These are phyloP conservation scores for Synanthedon myopaeformis DNA, from an alignment of 2,888 invertebrate species.

Conservation along the genomic window DNA sequence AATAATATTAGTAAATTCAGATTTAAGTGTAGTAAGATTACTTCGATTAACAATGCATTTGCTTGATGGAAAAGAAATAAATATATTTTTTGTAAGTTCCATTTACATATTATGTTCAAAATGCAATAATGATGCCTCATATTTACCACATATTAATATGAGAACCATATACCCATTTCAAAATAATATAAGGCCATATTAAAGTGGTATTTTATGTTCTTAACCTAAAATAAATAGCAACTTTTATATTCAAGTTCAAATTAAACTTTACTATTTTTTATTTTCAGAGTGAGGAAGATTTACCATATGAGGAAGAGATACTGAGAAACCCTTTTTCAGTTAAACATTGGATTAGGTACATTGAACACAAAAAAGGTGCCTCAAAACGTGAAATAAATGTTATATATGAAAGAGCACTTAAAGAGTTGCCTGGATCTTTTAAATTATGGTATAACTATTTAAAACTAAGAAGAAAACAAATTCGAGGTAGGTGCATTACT, in stretches of 20 bases:
- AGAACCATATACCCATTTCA: neutral
- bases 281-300: conserved; percentile 89
- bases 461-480: conserved; percentile 84
- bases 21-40: no score
- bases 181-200: neutral
- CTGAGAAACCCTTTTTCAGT: conserved; percentile 96
- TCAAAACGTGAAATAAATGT: conserved; percentile 87
- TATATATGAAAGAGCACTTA: conserved; percentile 95
- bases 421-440: conserved; percentile 97
- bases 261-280: neutral
- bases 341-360: conserved; percentile 97
- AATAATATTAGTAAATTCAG: no score
- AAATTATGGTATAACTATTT: conserved; percentile 98
- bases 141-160: neutral
- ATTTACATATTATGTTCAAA: no score
- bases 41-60: conserved; percentile 35
- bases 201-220: neutral
- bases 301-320: conserved; percentile 99
- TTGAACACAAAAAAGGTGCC: conserved; percentile 92
- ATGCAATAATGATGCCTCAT: no score
- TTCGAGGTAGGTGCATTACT: conserved; percentile 83
- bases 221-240: neutral
- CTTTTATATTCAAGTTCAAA: conserved; percentile 1
- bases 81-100: conserved; percentile 63
- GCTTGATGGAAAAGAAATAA: conserved; percentile 59